Conservation (phyloP, 1,140 invertebrate genomes). For the Onthophagus taurus region DNA sequence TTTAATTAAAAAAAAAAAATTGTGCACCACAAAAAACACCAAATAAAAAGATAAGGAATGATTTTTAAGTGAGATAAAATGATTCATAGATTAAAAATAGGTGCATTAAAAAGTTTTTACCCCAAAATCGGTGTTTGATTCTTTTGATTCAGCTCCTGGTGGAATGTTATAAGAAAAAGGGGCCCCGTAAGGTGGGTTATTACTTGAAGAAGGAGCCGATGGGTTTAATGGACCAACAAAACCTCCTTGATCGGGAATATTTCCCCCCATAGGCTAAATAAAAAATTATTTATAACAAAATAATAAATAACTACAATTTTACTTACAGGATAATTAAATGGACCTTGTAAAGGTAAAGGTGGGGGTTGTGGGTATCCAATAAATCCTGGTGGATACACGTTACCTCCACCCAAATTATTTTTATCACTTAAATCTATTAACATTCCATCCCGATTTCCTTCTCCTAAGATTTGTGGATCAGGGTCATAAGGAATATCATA, state of each 20-base stretch:
- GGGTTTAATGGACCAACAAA: conserved; percentile 7
- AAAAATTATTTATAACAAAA: background rate
- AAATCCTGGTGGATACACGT: conserved; percentile 64
- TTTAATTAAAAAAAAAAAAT: conserved; percentile 2
- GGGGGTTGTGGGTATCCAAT: conserved; percentile 66
- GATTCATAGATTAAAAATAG: background rate
- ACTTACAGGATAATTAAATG: conserved; percentile 51
- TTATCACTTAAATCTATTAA: conserved; percentile 67
- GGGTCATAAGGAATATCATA: conserved; percentile 88
- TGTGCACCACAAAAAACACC: background rate
- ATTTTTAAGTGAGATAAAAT: too few relatives aligned
- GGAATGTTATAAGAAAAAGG: conserved; percentile 67
- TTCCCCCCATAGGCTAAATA: background rate
- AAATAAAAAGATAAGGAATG: background rate
- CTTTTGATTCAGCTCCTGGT: conserved; percentile 46
- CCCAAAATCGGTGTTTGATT: conserved; percentile 48
- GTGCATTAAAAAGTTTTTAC: conserved; percentile 21
- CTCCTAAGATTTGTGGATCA: conserved; percentile 83
- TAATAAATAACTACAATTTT: background rate
- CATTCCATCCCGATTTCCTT: conserved; percentile 64
- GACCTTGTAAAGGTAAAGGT: conserved; percentile 41
- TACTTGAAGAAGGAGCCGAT: background rate
- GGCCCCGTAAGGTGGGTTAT: conserved; percentile 37
- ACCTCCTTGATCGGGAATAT: too few relatives aligned
- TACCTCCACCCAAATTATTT: conserved; percentile 48